A percentile compares a stretch with the other conserved stretches of the same genome.
phyloP scores from a whole-genome alignment of 1,140 invertebrate genomes.

The Steinernema khuongi region DNA sequence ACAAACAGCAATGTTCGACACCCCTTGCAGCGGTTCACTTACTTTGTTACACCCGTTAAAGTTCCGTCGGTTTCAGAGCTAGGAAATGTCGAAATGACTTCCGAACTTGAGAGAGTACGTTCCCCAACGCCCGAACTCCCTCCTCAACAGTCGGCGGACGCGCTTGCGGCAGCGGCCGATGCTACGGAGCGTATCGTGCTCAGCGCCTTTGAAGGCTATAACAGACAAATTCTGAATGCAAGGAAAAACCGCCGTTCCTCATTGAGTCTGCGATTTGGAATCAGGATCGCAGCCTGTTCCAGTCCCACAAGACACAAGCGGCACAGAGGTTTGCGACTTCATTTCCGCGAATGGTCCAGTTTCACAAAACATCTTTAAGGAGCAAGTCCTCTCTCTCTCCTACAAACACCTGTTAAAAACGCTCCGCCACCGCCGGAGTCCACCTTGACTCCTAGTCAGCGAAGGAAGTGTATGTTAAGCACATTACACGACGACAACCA shows the following conservation, averaged over 20 bases:
- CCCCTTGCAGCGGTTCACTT: too few relatives aligned
- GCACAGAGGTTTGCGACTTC: neutral
- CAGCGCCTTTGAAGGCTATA: neutral
- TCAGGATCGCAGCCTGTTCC: neutral
- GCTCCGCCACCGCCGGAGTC: neutral
- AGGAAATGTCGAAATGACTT: too few relatives aligned
- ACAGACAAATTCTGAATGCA: neutral
- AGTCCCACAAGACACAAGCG: neutral
- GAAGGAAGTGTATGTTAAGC: neutral
- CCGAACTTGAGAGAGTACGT: too few relatives aligned
- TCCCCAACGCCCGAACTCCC: too few relatives aligned
- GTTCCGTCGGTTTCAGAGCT: too few relatives aligned
- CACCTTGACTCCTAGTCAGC: neutral
- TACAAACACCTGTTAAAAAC: neutral
- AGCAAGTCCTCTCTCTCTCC: neutral
- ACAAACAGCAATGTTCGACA: too few relatives aligned
- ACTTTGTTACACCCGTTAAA: too few relatives aligned
- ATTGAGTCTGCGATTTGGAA: neutral
- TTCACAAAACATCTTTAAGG: too few relatives aligned
- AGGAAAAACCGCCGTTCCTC: neutral
- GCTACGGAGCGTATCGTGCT: neutral
- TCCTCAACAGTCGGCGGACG: too few relatives aligned
- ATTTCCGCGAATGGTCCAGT: too few relatives aligned
- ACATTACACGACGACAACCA: neutral
- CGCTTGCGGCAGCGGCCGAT: neutral